These are phyloP conservation scores for Drosophila kurseongensis DNA, from an alignment of 1,140 invertebrate species.

Conservation along the genomic window DNA sequence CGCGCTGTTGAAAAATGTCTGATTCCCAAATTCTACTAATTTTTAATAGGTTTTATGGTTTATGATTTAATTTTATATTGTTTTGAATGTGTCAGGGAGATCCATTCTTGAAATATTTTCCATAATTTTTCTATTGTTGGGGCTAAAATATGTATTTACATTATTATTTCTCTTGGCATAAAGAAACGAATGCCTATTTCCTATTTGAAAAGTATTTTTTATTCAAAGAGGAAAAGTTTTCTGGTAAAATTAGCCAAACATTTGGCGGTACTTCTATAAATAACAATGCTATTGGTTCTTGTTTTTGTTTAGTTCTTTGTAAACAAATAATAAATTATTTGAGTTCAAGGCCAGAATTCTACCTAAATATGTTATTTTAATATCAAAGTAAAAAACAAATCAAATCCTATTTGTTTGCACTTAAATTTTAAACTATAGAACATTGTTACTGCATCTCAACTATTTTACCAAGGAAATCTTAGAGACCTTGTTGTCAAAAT, in stretches of 20 bases:
- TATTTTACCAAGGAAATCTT: neutral
- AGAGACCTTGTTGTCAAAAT: neutral
- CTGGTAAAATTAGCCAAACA: conserved; percentile 10
- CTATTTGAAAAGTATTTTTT: conserved; percentile 11
- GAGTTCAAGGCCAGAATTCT: neutral
- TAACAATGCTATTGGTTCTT: neutral
- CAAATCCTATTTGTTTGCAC: no score
- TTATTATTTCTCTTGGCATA: conserved; percentile 4
- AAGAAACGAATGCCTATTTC: conserved; percentile 18
- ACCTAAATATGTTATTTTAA: no score
- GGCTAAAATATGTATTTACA: conserved; percentile 11
- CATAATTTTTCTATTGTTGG: neutral
- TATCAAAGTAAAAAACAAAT: no score
- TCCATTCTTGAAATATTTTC: conserved; percentile 15
- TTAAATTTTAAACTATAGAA: no score
- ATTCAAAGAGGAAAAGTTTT: conserved; percentile 6
- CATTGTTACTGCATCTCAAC: neutral
- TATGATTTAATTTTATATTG: conserved; percentile 15
- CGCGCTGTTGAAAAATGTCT: conserved; percentile 31
- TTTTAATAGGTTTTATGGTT: conserved; percentile 24
- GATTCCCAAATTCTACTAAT: conserved; percentile 13
- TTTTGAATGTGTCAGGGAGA: conserved; percentile 3
- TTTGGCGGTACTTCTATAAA: conserved; percentile 1
- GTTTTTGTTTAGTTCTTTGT: neutral
- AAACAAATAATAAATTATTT: conserved; percentile 2